A percentile compares a stretch with the other conserved stretches of the same genome.
Evolutionary conservation across 1,140 invertebrate species (phyloP).

Genomic region (Lethrus apterus): DNA sequence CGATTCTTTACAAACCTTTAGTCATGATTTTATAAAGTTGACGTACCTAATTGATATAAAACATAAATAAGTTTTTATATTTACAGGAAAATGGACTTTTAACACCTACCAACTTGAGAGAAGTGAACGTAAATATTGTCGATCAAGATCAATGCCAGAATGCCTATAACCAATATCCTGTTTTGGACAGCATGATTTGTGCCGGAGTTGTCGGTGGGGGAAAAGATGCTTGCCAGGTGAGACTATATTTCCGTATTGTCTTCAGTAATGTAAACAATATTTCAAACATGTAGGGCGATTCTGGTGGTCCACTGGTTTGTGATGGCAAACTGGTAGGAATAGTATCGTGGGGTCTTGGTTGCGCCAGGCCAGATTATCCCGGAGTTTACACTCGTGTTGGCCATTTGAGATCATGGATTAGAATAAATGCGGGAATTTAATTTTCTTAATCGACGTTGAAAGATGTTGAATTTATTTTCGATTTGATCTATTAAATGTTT

Average conservation of each 20-base stretch:
- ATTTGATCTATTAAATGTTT: no score
- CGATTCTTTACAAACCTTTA: no score
- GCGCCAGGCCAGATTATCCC: constrained; percentile 47
- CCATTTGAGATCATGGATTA: background rate
- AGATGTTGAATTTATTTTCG: no score
- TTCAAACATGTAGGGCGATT: constrained; percentile 17
- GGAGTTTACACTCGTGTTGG: constrained; percentile 46
- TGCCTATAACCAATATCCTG: constrained; percentile 18
- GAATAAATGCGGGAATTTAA: no score
- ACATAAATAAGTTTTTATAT: no score
- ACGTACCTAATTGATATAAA: no score
- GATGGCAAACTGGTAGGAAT: constrained; percentile 15
- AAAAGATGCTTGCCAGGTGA: constrained; percentile 49
- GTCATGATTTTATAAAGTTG: no score
- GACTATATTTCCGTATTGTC: background rate
- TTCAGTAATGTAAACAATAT: constrained; percentile 1
- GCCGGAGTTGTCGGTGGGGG: constrained; percentile 42
- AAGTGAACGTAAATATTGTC: constrained; percentile 19
- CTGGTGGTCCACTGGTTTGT: constrained; percentile 20
- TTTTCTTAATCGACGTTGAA: no score
- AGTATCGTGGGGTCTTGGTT: constrained; percentile 48
- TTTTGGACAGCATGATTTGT: constrained; percentile 48
- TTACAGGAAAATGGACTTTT: no score
- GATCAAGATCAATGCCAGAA: constrained; percentile 2
- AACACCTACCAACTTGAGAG: no score